A percentile compares a stretch with the other conserved stretches of the same genome.
These are phyloP conservation scores for Syrrhaptes paradoxus DNA, from an alignment of 2,113 vertebrate species.

Conservation along the genomic window DNA sequence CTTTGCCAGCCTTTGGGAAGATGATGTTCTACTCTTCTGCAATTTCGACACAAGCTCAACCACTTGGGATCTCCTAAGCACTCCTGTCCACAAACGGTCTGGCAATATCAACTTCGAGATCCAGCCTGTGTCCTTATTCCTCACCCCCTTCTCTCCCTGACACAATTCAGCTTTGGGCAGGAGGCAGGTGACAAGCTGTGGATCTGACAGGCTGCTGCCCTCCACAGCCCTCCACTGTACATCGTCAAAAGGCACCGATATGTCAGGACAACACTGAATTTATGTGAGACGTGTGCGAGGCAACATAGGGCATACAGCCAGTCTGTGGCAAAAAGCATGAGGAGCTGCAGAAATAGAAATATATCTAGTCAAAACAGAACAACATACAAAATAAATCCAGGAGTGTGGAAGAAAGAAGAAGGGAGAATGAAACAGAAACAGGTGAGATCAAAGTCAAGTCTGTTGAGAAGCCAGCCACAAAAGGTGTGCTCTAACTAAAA, in stretches of 20 bases:
- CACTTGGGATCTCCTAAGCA: rapidly evolving
- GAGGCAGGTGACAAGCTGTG: background rate
- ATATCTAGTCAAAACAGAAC: background rate
- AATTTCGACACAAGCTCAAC: background rate
- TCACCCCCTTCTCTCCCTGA: background rate
- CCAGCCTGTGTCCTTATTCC: background rate
- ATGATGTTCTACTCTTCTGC: background rate
- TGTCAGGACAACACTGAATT: background rate
- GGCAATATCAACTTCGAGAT: rapidly evolving
- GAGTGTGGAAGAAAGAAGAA: background rate
- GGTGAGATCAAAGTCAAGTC: background rate
- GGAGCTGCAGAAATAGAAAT: background rate
- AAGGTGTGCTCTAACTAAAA: background rate
- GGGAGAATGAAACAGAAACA: background rate
- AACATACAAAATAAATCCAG: background rate
- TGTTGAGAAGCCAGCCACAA: background rate
- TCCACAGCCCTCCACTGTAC: background rate
- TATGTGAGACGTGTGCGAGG: rapidly evolving
- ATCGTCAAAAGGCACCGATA: background rate
- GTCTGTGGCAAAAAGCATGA: background rate
- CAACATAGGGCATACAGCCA: rapidly evolving
- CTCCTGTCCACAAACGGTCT: background rate
- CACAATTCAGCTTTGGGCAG: background rate
- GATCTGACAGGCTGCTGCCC: background rate
- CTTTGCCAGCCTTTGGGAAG: background rate